Percentiles rank a stretch among this genome's conserved stretches.
Evolutionary conservation across 2,797 vertebrate species (phyloP).

Genomic region (Myotis pilosus): DNA sequence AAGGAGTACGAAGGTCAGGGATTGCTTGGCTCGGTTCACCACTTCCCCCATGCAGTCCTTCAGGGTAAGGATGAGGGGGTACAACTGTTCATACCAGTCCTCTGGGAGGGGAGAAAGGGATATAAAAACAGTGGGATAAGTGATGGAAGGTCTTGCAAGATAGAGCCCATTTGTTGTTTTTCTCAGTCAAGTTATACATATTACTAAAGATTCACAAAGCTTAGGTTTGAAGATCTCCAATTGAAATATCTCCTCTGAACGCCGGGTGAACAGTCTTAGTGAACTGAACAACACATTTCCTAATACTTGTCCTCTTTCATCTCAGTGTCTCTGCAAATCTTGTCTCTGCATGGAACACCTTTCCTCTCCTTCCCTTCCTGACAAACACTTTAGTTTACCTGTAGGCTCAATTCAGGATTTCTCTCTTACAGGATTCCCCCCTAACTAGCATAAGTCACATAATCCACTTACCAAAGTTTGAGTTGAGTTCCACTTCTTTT

Average conservation of each 20-base stretch:
- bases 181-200: background rate
- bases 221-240: background rate
- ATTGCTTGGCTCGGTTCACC: slow-evolving; percentile 92
- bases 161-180: background rate
- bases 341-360: background rate
- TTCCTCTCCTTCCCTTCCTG: background rate
- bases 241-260: background rate
- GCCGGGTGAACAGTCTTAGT: background rate
- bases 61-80: slow-evolving; percentile 89
- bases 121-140: background rate
- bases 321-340: background rate
- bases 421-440: background rate
- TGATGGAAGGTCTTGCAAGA: background rate
- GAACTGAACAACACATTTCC: background rate
- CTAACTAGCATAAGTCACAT: background rate
- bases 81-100: slow-evolving; percentile 94
- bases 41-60: slow-evolving; percentile 95
- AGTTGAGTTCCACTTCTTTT: background rate
- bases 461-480: background rate
- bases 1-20: slow-evolving; percentile 96
- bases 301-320: background rate
- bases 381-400: background rate
- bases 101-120: slow-evolving; percentile 74
- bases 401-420: background rate
- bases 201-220: background rate